A percentile compares a stretch with the other conserved stretches of the same genome.
These are phyloP conservation scores for Hymenopus coronatus DNA, from an alignment of 2,888 invertebrate genomes.

Conservation along the genomic window DNA sequence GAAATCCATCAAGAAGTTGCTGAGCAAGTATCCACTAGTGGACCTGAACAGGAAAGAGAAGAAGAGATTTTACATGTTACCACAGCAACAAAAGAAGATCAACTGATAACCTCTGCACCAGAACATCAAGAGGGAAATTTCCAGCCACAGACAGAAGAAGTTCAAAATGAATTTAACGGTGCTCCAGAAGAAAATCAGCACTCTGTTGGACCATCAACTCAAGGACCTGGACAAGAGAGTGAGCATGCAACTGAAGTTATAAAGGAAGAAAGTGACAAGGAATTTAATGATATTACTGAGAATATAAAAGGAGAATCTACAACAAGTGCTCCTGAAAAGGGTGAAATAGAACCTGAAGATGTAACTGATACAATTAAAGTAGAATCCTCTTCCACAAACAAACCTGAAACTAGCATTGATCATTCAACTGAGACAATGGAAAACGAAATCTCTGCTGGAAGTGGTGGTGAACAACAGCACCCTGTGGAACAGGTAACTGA, in stretches of 20 bases:
- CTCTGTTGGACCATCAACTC: neutral
- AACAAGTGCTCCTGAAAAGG: neutral
- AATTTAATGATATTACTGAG: neutral
- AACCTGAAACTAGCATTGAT: neutral
- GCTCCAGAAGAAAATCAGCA: neutral
- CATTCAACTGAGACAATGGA: neutral
- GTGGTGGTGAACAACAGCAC: neutral
- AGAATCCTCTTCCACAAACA: neutral
- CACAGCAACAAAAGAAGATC: constrained; percentile 19
- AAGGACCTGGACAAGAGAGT: neutral
- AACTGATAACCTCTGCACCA: neutral
- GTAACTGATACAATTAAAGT: constrained; percentile 25
- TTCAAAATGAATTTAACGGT: constrained; percentile 11
- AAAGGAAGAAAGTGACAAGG: constrained; percentile 1
- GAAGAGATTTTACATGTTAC: constrained; percentile 6
- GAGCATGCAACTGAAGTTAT: constrained; percentile 7
- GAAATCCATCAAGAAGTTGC: neutral
- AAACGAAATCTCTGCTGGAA: neutral
- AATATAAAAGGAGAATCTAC: neutral
- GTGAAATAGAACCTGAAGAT: neutral
- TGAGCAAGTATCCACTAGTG: constrained; percentile 20
- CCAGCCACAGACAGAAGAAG: neutral
- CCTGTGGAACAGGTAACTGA: neutral
- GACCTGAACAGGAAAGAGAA: constrained; percentile 9
- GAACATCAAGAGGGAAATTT: constrained; percentile 7